A percentile compares a stretch with the other conserved stretches of the same genome.
Conservation (phyloP, 1,140 invertebrate genomes). For the Psix sp. region DNA sequence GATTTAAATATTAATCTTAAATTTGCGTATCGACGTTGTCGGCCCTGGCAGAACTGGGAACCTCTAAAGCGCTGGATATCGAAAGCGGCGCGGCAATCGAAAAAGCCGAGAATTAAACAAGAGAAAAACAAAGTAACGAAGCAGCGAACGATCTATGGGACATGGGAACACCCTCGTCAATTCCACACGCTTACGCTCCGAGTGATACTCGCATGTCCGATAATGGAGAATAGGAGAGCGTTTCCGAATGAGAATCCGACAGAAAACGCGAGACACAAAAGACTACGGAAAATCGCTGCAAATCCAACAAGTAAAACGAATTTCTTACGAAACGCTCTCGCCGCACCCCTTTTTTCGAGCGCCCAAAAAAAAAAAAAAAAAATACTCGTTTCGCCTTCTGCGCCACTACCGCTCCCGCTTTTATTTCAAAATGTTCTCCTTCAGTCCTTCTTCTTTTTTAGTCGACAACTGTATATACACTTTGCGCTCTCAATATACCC, state of each 20-base stretch:
- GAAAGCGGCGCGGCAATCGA: slow-evolving; percentile 55
- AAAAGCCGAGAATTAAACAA: slow-evolving; percentile 59
- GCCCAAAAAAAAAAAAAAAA: slow-evolving; percentile 41
- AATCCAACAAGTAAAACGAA: slow-evolving; percentile 57
- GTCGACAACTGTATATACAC: no score
- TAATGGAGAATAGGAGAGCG: slow-evolving; percentile 58
- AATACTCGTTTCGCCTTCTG: slow-evolving; percentile 30
- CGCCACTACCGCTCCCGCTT: slow-evolving; percentile 14
- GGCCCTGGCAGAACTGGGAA: slow-evolving; percentile 33
- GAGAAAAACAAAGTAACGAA: slow-evolving; percentile 52
- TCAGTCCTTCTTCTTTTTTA: background rate
- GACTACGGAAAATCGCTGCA: slow-evolving; percentile 52
- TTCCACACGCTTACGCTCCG: slow-evolving; percentile 59
- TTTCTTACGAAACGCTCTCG: slow-evolving; percentile 50
- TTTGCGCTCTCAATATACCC: no score
- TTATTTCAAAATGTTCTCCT: slow-evolving; percentile 12
- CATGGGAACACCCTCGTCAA: slow-evolving; percentile 58
- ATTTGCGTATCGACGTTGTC: slow-evolving; percentile 17
- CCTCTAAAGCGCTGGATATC: slow-evolving; percentile 45
- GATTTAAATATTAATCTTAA: slow-evolving; percentile 54
- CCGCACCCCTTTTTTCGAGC: slow-evolving; percentile 35
- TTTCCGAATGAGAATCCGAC: slow-evolving; percentile 57
- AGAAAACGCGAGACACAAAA: slow-evolving; percentile 53
- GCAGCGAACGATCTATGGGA: slow-evolving; percentile 53
- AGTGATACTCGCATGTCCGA: slow-evolving; percentile 61